Evolutionary conservation across 1,140 invertebrate genomes (phyloP), one percentile per base, ranked within the genome.

Genomic region (Zaprionus inermis): DNA sequence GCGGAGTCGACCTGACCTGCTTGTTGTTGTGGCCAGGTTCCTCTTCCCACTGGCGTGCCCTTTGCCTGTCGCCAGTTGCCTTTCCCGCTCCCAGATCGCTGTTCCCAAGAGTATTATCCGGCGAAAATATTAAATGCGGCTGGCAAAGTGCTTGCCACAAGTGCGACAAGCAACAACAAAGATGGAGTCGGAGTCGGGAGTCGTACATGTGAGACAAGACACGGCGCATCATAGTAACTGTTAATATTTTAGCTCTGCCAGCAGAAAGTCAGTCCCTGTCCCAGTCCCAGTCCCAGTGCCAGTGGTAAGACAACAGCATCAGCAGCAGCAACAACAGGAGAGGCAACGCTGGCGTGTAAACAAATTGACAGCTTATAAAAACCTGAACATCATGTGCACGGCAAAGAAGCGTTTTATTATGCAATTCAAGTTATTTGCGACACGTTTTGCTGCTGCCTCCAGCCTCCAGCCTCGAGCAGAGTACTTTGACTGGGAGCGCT

Each of bases 301-400:
- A 60, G 9, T 16, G 6, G 28, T 46, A 36, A 36, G 7, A 41
- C 66, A 69, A 36, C 36, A n/a, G n/a, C n/a, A n/a, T n/a, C n/a
- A n/a, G n/a, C n/a, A n/a, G n/a, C n/a, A 44, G 24, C 38, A 54
- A 52, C 34, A 56, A 41, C 66, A 30, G 10, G 44, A 24, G 30
- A 38, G 30, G 16, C 44, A 65, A 65, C 46, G 34, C 12, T 36
- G 60, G 74, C 64, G 79, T 81, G 79, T 88, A 88, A 83, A 80
- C 83, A 86, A 86, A 86, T 86, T 86, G 83, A 86, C 83, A 86
- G 83, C 83, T 86, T 86, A 86, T 86, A 88, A 86, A 86, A 86
- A 88, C 83, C 83, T 76, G 83, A 75, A 83, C 79, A 76, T 83
- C 79, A 86, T 88, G 83, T 80, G 76, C 70, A 64, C 71, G 46